These are phyloP conservation scores for Aspidoscelis tigris DNA, from an alignment of 2,113 vertebrate species.

Conservation along the genomic window DNA sequence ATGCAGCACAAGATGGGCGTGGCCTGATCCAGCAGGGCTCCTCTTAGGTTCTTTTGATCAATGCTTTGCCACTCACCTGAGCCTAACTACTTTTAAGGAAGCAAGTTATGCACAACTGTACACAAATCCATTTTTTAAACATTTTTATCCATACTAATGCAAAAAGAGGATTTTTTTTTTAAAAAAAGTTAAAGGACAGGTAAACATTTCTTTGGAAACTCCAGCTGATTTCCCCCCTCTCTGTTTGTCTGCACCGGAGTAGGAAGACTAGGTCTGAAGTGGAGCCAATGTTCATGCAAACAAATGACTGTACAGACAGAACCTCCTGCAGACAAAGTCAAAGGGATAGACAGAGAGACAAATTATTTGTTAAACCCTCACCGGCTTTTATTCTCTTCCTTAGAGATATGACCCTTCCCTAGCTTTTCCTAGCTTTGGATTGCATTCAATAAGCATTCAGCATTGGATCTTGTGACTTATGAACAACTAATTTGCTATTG, in stretches of 20 bases:
- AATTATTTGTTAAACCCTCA: background rate
- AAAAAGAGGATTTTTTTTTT: too few species aligned
- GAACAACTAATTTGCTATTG: slow-evolving; percentile 37
- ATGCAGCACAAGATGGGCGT: too few species aligned
- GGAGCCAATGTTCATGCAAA: background rate
- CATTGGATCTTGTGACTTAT: slow-evolving; percentile 15
- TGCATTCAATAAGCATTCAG: background rate
- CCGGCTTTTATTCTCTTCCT: background rate
- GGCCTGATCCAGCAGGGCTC: too few species aligned
- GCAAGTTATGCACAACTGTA: too few species aligned
- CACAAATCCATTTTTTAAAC: too few species aligned
- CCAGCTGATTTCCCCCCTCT: too few species aligned
- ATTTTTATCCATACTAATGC: too few species aligned
- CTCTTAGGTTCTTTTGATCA: too few species aligned
- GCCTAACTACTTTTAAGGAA: too few species aligned
- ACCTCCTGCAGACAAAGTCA: background rate
- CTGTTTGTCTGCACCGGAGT: background rate
- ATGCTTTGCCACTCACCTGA: too few species aligned
- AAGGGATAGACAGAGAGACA: background rate
- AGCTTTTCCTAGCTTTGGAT: background rate
- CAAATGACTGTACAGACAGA: background rate
- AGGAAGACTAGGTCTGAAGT: background rate
- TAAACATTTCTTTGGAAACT: too few species aligned
- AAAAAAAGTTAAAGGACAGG: too few species aligned
- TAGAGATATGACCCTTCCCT: background rate